Percentiles rank a stretch among this genome's conserved stretches.
Evolutionary conservation across 1,140 invertebrate species (phyloP).

Genomic region (Ostrea denselamellosa): DNA sequence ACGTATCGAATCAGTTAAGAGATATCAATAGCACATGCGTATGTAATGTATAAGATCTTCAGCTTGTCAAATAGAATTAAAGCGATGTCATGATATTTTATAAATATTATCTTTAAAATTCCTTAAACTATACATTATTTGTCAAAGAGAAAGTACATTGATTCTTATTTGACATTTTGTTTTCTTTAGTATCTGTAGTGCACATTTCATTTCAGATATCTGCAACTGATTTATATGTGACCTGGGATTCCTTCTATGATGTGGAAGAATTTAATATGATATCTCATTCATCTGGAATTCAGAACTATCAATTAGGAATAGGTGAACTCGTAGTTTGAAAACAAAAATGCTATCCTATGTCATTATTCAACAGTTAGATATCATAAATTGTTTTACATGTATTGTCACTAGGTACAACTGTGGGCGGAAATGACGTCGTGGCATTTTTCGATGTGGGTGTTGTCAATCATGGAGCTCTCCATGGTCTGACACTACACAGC

Average conservation of each 20-base stretch:
- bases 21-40: too few relatives aligned
- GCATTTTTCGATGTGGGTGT: conserved; percentile 55
- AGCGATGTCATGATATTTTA: too few relatives aligned
- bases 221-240: conserved; percentile 51
- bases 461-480: conserved; percentile 56
- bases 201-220: conserved; percentile 52
- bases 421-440: conserved; percentile 57
- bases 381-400: not conserved
- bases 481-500: conserved; percentile 54
- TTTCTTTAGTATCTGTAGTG: too few relatives aligned
- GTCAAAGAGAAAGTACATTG: too few relatives aligned
- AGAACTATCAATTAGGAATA: conserved; percentile 57
- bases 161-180: too few relatives aligned
- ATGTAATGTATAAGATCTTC: too few relatives aligned
- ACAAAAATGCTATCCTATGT: too few relatives aligned
- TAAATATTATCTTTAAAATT: too few relatives aligned
- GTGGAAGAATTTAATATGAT: conserved; percentile 55
- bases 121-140: too few relatives aligned
- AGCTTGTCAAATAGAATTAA: too few relatives aligned
- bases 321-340: conserved; percentile 46
- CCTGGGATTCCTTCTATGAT: conserved; percentile 63
- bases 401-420: conserved; percentile 52
- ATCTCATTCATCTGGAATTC: conserved; percentile 58
- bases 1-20: too few relatives aligned
- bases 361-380: too few relatives aligned